Base-by-base conservation (phyloP, 2,888 invertebrate genomes). In the Ametastegia equiseti region DNA sequence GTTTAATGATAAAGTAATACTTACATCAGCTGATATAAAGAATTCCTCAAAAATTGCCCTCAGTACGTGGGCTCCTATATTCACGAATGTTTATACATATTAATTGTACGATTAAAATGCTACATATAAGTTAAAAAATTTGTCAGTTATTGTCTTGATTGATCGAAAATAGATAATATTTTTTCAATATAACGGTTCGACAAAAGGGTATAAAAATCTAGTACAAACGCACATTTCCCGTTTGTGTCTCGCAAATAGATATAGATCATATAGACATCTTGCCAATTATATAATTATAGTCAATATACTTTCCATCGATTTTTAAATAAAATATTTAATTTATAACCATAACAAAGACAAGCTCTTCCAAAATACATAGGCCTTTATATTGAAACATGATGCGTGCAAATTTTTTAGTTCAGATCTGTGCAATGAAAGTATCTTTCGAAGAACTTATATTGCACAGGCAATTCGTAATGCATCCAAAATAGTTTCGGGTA, bases 141-240 rank as follows among this genome's bases (percentile, higher is more conserved):
- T 63, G 36, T 78, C 78, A 63, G 27, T 78, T 78, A 78, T 78
- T 78, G 78, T 78, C 78, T 78, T 60, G 60, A 23, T 78, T 78
- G 78, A 78, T 42, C 78, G 30, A 60, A 57, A 63, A 45, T 27
- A 45, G 23, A 27, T 54, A n/a, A 54, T 23, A 71, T 45, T 36
- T 36, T 54, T 73, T 54, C 6, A 54, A 33, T 47, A 47, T 39
- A 71, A 75, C 30, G 30, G 33, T 54, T 75, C 19, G n/a, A 50
- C 75, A 19, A 36, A 75, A 54, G 13, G n/a, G 54, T 75, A 75
- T 75, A 75, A 75, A 75, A 75, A 75, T 54, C 75, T 54, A 75
- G 33, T 75, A n/a, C n/a, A n/a, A n/a, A n/a, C n/a, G 23, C 27
- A 71, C 71, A 7, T 54, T 50, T 33, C n/a, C 36, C 42, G 50